Evolutionary conservation across 1,140 invertebrate genomes (phyloP).

Genomic region (Zaprionus camerounensis): DNA sequence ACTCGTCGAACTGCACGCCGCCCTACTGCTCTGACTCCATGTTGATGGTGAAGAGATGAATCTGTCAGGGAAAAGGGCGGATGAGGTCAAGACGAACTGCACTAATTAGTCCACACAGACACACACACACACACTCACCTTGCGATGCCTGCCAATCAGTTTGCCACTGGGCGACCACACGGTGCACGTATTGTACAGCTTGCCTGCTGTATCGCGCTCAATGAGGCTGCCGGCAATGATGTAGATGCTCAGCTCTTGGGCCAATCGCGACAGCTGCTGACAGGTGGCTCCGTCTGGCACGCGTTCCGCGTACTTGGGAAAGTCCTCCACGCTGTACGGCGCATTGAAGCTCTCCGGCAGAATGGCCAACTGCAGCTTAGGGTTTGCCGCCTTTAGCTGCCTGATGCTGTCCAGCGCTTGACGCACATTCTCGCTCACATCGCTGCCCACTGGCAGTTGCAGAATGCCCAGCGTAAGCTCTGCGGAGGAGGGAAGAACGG

Average conservation of each 20-base stretch:
- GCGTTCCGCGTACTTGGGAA: slow-evolving; percentile 93
- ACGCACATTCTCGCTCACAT: slow-evolving; percentile 90
- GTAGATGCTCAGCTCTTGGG: slow-evolving; percentile 91
- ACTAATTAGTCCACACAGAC: neutral
- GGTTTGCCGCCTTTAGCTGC: slow-evolving; percentile 88
- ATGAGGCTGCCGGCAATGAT: slow-evolving; percentile 96
- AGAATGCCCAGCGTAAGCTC: slow-evolving; percentile 89
- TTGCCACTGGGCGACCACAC: slow-evolving; percentile 93
- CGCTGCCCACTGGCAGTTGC: slow-evolving; percentile 90
- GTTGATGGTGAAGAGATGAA: slow-evolving; percentile 98
- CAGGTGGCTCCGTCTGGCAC: slow-evolving; percentile 91
- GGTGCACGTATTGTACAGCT: slow-evolving; percentile 95
- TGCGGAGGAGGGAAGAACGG: slow-evolving; percentile 10
- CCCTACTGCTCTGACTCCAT: slow-evolving; percentile 88
- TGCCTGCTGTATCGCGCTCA: slow-evolving; percentile 87
- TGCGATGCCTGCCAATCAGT: slow-evolving; percentile 90
- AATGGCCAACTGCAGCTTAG: slow-evolving; percentile 89
- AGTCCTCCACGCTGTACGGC: slow-evolving; percentile 92
- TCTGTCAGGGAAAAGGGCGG: slow-evolving; percentile 49
- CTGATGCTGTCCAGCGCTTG: slow-evolving; percentile 89
- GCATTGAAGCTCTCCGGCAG: slow-evolving; percentile 98
- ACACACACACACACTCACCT: slow-evolving; percentile 84
- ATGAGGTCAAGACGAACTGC: neutral
- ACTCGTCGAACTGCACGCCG: slow-evolving; percentile 96
- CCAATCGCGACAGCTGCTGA: slow-evolving; percentile 88